Conservation (phyloP, 2,113 vertebrate species). For the Dascyllus trimaculatus region DNA sequence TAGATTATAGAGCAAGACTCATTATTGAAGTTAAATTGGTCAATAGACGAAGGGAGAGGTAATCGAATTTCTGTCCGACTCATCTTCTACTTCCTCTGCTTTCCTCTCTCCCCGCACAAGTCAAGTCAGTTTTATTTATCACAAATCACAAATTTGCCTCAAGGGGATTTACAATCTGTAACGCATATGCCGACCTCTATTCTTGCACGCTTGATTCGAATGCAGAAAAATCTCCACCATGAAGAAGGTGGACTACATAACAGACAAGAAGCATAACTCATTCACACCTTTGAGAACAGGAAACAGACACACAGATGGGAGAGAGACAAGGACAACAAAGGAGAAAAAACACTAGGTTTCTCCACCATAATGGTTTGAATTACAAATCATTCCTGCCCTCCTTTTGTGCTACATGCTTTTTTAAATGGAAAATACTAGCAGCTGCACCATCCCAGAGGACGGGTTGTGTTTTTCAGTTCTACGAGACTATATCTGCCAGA, state of each 20-base stretch:
- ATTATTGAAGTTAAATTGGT: background rate
- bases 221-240: background rate
- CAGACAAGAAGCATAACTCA: background rate
- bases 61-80: background rate
- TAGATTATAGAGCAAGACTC: too few relatives aligned
- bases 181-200: background rate
- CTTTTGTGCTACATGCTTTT: constrained; percentile 14
- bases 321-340: constrained; percentile 1
- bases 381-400: constrained; percentile 9
- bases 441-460: background rate
- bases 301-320: background rate
- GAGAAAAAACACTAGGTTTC: background rate
- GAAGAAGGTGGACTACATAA: background rate
- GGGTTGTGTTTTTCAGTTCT: background rate
- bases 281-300: background rate
- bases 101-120: background rate
- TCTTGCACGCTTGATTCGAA: background rate
- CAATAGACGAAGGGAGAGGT: background rate
- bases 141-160: background rate
- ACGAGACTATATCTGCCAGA: background rate
- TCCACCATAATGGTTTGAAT: background rate
- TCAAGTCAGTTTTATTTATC: background rate
- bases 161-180: background rate
- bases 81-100: background rate
- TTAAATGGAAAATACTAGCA: background rate